These are phyloP conservation scores for Melieria omissa DNA, from an alignment of 2,888 invertebrate genomes.

Conservation along the genomic window DNA sequence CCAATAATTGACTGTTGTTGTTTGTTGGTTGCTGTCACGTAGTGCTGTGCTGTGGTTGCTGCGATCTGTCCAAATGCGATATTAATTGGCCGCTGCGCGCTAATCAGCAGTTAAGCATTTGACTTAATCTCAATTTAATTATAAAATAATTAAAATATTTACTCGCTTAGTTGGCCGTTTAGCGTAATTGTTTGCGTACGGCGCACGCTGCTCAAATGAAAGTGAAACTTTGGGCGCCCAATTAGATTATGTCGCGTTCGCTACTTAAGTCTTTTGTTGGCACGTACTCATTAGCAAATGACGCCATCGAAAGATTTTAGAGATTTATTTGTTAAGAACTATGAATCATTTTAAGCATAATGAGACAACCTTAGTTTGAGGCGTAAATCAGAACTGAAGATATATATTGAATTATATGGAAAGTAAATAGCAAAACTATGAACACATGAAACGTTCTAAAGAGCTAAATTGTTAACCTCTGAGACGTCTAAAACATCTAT, in stretches of 20 bases:
- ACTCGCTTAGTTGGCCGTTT: not conserved
- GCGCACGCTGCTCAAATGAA: not conserved
- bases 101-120: constrained; percentile 20
- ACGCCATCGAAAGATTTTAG: too few species aligned
- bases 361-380: too few species aligned
- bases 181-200: not conserved
- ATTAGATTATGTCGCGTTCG: constrained; percentile 46
- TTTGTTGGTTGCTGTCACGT: not conserved
- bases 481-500: too few species aligned
- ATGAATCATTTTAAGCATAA: too few species aligned
- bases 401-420: too few species aligned
- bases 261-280: constrained; percentile 49
- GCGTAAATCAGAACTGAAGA: too few species aligned
- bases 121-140: constrained; percentile 5
- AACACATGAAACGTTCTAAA: too few species aligned
- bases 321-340: too few species aligned
- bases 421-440: too few species aligned
- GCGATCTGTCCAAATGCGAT: constrained; percentile 3
- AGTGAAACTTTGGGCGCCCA: not conserved
- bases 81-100: constrained; percentile 1
- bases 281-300: not conserved
- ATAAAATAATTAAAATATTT: constrained; percentile 11
- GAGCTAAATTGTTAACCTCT: too few species aligned
- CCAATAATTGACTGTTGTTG: too few species aligned
- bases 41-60: constrained; percentile 1